Evolutionary conservation across 1,140 invertebrate species (phyloP).

Genomic region (Glossosoma conforme): DNA sequence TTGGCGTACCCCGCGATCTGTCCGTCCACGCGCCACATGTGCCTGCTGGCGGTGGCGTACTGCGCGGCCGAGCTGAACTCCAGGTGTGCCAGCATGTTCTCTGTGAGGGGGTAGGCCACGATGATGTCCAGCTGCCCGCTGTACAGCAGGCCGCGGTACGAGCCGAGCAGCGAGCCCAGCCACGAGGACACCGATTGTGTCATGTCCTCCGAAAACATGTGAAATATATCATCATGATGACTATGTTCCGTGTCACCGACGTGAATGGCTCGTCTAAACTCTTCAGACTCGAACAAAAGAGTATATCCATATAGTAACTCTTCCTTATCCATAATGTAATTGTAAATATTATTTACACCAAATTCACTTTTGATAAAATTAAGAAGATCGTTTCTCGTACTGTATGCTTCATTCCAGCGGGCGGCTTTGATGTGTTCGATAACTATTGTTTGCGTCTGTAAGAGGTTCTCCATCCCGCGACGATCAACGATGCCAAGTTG

Average conservation of each 20-base stretch:
- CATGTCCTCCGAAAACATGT: constrained; percentile 71
- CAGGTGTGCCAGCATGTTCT: constrained; percentile 64
- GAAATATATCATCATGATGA: constrained; percentile 56
- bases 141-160: constrained; percentile 70
- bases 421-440: constrained; percentile 55
- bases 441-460: no score
- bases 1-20: constrained; percentile 76
- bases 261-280: constrained; percentile 68
- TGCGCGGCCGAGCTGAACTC: constrained; percentile 61
- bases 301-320: no score
- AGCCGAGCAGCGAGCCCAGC: constrained; percentile 62
- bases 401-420: constrained; percentile 61
- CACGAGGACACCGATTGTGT: constrained; percentile 76
- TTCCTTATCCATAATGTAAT: constrained; percentile 64
- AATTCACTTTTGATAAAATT: no score
- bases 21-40: constrained; percentile 62
- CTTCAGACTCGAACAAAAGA: constrained; percentile 54
- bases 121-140: constrained; percentile 84
- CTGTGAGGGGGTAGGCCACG: constrained; percentile 72
- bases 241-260: constrained; percentile 74
- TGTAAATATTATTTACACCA: constrained; percentile 63
- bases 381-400: constrained; percentile 66
- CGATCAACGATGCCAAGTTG: constrained; percentile 73
- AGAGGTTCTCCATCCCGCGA: constrained; percentile 56
- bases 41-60: constrained; percentile 60